These are phyloP conservation scores for Brachionus asplanchnoidis DNA, from an alignment of 1,140 invertebrate species.

Conservation along the genomic window DNA sequence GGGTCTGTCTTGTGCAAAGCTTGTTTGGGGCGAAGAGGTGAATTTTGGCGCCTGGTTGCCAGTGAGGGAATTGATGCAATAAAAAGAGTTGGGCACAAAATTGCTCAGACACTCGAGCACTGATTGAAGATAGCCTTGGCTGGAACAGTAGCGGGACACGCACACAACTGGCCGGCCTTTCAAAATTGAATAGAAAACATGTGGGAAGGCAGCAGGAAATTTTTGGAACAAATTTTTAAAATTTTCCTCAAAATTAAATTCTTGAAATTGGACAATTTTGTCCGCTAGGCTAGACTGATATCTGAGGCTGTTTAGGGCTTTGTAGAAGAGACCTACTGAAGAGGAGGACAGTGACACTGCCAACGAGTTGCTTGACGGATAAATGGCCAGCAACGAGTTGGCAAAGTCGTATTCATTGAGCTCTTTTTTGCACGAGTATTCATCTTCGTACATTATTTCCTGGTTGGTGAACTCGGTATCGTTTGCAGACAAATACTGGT, in stretches of 20 bases:
- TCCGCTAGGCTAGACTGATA: constrained; percentile 10
- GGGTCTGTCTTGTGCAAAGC: background rate
- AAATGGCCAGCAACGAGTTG: constrained; percentile 2
- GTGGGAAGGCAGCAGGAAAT: background rate
- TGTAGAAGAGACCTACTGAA: background rate
- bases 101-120: background rate
- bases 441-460: background rate
- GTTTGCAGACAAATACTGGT: background rate
- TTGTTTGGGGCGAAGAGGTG: background rate
- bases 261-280: constrained; percentile 24
- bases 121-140: background rate
- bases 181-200: constrained; percentile 25
- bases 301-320: background rate
- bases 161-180: constrained; percentile 33
- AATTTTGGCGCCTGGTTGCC: background rate
- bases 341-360: background rate
- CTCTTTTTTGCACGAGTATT: background rate
- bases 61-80: background rate
- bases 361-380: background rate
- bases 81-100: constrained; percentile 40
- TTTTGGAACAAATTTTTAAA: background rate
- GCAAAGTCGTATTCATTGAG: constrained; percentile 41
- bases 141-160: background rate
- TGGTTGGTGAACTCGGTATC: background rate
- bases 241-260: constrained; percentile 39